Percentiles rank a stretch among this genome's conserved stretches.
These are phyloP conservation scores for Volucella inflata DNA, from an alignment of 2,888 invertebrate species.

Conservation along the genomic window DNA sequence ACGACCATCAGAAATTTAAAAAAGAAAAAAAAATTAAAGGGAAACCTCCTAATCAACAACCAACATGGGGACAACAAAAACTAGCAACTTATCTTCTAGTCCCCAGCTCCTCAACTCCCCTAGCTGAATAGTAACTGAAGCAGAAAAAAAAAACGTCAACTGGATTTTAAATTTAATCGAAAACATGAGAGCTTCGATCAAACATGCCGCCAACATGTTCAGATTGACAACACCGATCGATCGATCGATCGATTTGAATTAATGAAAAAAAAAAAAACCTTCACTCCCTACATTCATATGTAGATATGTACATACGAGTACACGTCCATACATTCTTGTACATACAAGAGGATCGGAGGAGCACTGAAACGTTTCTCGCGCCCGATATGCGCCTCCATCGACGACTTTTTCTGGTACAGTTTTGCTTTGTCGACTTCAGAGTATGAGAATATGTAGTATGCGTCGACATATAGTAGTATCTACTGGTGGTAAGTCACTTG, in stretches of 20 bases:
- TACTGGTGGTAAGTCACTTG: slow-evolving; percentile 39
- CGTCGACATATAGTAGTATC: background rate
- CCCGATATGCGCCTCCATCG: slow-evolving; percentile 32
- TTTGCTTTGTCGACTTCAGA: slow-evolving; percentile 33
- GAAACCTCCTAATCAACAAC: slow-evolving; percentile 50
- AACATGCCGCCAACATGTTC: slow-evolving; percentile 74
- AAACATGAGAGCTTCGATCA: slow-evolving; percentile 73
- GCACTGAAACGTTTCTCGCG: slow-evolving; percentile 34
- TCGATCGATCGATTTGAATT: slow-evolving; percentile 71
- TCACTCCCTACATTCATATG: background rate
- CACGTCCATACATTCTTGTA: background rate
- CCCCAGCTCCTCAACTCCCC: slow-evolving; percentile 14
- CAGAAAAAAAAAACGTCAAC: slow-evolving; percentile 44
- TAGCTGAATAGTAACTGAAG: slow-evolving; percentile 35
- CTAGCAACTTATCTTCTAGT: slow-evolving; percentile 36
- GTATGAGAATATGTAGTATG: slow-evolving; percentile 13
- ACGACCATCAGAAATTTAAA: slow-evolving; percentile 29
- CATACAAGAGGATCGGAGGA: slow-evolving; percentile 18
- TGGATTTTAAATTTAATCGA: slow-evolving; percentile 72
- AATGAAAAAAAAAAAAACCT: slow-evolving; percentile 58
- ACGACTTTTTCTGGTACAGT: slow-evolving; percentile 46
- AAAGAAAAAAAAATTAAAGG: slow-evolving; percentile 12
- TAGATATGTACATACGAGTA: background rate
- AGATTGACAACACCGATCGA: slow-evolving; percentile 72
- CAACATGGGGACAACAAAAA: slow-evolving; percentile 40